Evolutionary conservation across 2,797 vertebrate genomes (phyloP).

Genomic region (Eleutherodactylus coqui): DNA sequence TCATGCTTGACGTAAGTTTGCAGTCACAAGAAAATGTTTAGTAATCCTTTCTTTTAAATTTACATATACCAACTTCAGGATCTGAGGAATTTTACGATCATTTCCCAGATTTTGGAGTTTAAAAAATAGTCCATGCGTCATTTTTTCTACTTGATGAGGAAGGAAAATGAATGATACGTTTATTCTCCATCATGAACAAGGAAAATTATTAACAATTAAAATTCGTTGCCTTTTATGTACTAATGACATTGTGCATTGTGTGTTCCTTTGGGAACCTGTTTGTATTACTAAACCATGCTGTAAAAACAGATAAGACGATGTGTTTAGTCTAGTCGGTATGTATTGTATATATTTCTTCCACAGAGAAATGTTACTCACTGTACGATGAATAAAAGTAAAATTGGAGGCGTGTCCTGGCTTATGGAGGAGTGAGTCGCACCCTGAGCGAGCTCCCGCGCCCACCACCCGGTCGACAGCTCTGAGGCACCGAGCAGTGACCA

Average conservation of each 20-base stretch:
- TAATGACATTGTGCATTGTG: not conserved
- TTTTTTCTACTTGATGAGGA: not conserved
- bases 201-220: not conserved
- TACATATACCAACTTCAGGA: conserved; percentile 2
- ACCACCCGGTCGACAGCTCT: too few relatives aligned
- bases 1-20: not conserved
- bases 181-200: not conserved
- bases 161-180: not conserved
- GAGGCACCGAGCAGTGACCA: too few relatives aligned
- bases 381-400: too few relatives aligned
- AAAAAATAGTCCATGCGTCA: not conserved
- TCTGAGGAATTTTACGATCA: not conserved
- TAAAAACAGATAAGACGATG: too few relatives aligned
- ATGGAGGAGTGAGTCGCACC: too few relatives aligned
- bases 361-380: too few relatives aligned
- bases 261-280: too few relatives aligned
- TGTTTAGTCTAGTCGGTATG: too few relatives aligned
- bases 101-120: conserved; percentile 9
- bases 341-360: too few relatives aligned
- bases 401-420: too few relatives aligned
- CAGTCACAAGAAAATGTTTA: not conserved
- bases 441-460: too few relatives aligned
- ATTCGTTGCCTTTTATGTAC: not conserved
- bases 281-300: too few relatives aligned
- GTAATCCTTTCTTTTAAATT: conserved; percentile 3